Conservation (phyloP, 2,888 invertebrate species). For the Epinotia brunnichana region DNA sequence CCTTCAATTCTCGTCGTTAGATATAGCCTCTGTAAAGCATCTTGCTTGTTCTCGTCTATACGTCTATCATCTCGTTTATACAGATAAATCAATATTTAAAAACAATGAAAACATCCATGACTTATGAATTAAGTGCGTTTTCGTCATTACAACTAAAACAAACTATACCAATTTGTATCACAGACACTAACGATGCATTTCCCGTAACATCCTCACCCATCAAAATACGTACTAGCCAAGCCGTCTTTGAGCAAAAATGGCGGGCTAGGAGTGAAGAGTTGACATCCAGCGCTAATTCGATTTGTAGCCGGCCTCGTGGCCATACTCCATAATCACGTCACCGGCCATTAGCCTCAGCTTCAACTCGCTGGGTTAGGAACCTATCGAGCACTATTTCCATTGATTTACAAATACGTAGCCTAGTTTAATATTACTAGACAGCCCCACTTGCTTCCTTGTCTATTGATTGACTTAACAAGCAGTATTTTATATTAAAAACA, state of each 20-base stretch:
- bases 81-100: no score
- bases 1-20: no score
- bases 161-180: no score
- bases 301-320: conserved; percentile 13
- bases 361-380: background rate
- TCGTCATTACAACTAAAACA: no score
- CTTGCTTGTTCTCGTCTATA: no score
- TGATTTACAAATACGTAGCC: background rate
- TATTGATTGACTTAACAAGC: background rate
- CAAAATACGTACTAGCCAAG: background rate
- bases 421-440: background rate
- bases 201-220: no score
- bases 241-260: background rate
- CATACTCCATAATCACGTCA: conserved; percentile 2
- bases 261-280: conserved; percentile 3
- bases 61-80: no score
- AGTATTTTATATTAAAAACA: no score
- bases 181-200: background rate
- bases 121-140: no score
- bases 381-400: background rate
- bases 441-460: background rate
- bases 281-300: conserved; percentile 16
- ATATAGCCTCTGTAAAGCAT: background rate
- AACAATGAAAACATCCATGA: no score
- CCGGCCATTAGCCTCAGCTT: background rate